Conservation (phyloP, 2,113 vertebrate species). For the Psammodynastes pulverulentus region DNA sequence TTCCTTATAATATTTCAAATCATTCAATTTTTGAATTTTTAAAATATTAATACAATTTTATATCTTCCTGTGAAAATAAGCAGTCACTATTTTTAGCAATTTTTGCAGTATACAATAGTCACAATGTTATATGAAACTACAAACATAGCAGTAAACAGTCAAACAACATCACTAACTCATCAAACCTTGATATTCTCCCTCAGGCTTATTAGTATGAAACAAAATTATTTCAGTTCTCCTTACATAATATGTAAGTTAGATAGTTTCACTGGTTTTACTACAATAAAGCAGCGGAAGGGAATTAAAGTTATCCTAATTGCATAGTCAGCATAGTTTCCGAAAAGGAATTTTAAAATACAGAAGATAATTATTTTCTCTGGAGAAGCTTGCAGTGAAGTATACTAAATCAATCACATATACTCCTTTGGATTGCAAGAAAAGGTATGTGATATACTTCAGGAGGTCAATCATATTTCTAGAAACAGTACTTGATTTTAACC, state of each 20-base stretch:
- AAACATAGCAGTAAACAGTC: not conserved
- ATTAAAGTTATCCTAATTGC: not conserved
- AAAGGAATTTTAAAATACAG: not conserved
- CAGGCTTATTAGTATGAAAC: slow-evolving; percentile 20
- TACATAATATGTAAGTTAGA: slow-evolving; percentile 5
- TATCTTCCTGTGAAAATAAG: not conserved
- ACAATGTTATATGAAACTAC: not conserved
- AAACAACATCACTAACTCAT: not conserved
- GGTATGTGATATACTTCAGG: not conserved
- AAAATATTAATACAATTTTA: not conserved
- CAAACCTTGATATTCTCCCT: slow-evolving; percentile 16
- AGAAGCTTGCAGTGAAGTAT: not conserved
- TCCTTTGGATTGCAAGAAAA: not conserved
- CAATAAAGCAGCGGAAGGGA: not conserved
- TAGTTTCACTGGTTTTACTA: not conserved
- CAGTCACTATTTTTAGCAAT: not conserved
- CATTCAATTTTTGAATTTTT: not conserved
- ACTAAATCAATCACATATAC: not conserved
- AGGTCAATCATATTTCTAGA: not conserved
- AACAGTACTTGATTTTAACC: not conserved
- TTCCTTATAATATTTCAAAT: not conserved
- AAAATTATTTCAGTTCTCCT: slow-evolving; percentile 5
- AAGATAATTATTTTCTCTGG: not conserved
- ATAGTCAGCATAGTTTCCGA: not conserved
- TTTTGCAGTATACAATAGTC: not conserved